Percentiles rank a stretch among this genome's conserved stretches.
Evolutionary conservation across 2,888 invertebrate genomes (phyloP).

Genomic region (Drosophila anomalipes): DNA sequence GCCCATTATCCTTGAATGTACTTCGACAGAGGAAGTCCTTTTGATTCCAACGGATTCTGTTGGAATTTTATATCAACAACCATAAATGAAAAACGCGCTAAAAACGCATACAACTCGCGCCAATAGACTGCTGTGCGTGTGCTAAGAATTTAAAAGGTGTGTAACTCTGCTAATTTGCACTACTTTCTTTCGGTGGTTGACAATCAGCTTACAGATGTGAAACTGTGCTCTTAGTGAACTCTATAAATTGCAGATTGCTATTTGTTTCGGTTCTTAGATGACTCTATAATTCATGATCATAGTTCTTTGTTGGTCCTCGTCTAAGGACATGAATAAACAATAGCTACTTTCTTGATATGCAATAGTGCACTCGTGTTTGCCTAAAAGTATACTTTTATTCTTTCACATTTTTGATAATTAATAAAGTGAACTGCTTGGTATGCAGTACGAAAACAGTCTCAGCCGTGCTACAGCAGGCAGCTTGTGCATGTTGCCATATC

Average conservation of each 20-base stretch:
- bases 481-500: neutral
- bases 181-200: neutral
- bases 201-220: neutral
- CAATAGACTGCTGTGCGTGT: neutral
- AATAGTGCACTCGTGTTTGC: neutral
- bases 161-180: neutral
- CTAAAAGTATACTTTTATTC: neutral
- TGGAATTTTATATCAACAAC: neutral
- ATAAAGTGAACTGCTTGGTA: slow-evolving; percentile 28
- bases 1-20: neutral
- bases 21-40: too few species aligned
- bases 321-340: neutral
- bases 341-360: neutral
- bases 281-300: too few species aligned
- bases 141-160: neutral
- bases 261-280: too few species aligned
- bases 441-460: neutral
- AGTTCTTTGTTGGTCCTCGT: neutral
- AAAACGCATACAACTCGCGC: neutral
- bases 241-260: neutral
- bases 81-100: neutral
- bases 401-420: neutral
- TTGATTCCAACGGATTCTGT: too few species aligned
- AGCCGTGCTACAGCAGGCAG: neutral
- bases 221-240: neutral